Base-by-base conservation (phyloP, 2,888 invertebrate species). In the Epistrophe grossulariae region DNA sequence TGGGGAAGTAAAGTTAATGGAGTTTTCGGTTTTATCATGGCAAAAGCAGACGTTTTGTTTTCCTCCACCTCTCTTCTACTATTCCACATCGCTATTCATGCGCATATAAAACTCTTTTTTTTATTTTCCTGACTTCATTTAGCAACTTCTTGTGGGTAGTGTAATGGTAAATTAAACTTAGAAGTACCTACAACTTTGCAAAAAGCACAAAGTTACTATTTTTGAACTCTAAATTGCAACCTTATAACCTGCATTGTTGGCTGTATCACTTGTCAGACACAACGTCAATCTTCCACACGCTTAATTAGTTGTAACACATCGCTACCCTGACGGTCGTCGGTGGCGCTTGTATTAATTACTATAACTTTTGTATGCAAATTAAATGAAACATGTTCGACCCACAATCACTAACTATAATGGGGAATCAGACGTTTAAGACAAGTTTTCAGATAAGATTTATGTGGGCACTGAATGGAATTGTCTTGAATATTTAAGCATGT, bases 271-370 rank as follows among this genome's bases (percentile, higher is more conserved):
- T 72, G 82, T 82, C 77, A 68, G 31, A 15, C 66, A 62, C 66
- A 73, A 78, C 55, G 59, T 83, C 78, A 83, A 73, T 64, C 45
- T 52, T 68, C 50, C 24, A 78, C 72, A 73, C 59, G 59, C 45
- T 83, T 78, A 83, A 83, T 83, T 78, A 78, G 78, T 59, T 68
- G 66, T 24, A 60, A 78, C 82, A 77, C 72, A 35, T 59, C 68
- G 52, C 66, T 83, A 68, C 82, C 55, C 31, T 77, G 24, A 24
- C 24, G 24, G 24, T 3, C 24, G 24, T 1, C 24, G 24, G 24
- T 24, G 82, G 82, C 82, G 82, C 82, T 82, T 77, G 59, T 77
- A 72, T 72, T 77, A 82, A 77, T 77, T 72, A 70, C 71, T 10
- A 40, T 24, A 24, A 24, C 55, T 15, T 55, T 70, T 70, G 64